phyloP scores from a whole-genome alignment of 2,888 invertebrate species.

The Caenorhabditis zanzibari region DNA sequence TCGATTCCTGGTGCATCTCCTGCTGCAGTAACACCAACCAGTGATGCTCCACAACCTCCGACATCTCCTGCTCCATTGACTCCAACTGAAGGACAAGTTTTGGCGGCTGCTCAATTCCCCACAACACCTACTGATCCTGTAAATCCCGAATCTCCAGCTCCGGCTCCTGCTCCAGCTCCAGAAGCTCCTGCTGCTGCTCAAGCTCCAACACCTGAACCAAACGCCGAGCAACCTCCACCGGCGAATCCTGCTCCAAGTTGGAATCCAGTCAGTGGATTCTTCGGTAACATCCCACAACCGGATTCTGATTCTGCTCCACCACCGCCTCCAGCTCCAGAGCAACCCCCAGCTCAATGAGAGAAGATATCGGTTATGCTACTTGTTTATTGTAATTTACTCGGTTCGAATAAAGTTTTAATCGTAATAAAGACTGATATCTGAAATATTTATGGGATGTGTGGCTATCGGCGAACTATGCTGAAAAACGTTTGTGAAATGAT shows the following conservation, averaged over 20 bases:
- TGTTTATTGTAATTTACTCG: neutral
- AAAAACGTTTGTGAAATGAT: too few species aligned
- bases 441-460: too few species aligned
- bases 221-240: neutral
- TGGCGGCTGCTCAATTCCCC: neutral
- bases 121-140: neutral
- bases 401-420: neutral
- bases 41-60: neutral
- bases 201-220: too few species aligned
- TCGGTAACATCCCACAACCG: neutral
- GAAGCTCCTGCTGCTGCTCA: neutral
- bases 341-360: conserved; percentile 4
- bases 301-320: neutral
- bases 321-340: neutral
- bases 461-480: too few species aligned
- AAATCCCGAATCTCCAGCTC: neutral
- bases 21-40: neutral
- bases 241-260: conserved; percentile 6
- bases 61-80: neutral
- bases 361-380: neutral
- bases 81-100: neutral
- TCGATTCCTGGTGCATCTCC: neutral
- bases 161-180: neutral
- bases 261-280: conserved; percentile 10
- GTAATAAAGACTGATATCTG: too few species aligned